Percentiles rank a stretch among this genome's conserved stretches.
These are phyloP conservation scores for Orthosia incerta DNA, from an alignment of 2,888 invertebrate genomes.

Conservation along the genomic window DNA sequence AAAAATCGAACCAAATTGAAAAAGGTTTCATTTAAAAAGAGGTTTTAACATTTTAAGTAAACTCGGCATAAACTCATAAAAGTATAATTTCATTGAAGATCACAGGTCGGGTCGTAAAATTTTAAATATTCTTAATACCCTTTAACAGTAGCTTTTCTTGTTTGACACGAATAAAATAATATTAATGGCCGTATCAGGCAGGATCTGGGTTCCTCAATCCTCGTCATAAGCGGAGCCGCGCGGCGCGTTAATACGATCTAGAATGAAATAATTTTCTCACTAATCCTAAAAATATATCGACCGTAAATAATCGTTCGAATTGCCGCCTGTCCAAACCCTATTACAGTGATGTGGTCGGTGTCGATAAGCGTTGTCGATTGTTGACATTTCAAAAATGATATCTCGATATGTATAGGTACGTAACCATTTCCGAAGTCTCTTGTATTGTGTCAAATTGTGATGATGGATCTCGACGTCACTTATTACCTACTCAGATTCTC, in stretches of 20 bases:
- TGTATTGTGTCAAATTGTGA: neutral
- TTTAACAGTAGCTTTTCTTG: slow-evolving; percentile 71
- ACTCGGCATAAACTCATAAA: slow-evolving; percentile 63
- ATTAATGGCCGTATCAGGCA: slow-evolving; percentile 72
- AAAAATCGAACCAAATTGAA: slow-evolving; percentile 62
- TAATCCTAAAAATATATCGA: slow-evolving; percentile 89
- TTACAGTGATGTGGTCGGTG: slow-evolving; percentile 71
- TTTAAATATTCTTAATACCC: slow-evolving; percentile 65
- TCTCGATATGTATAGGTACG: neutral
- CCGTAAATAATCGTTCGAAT: slow-evolving; percentile 86
- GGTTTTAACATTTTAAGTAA: slow-evolving; percentile 66
- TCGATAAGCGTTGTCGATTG: slow-evolving; percentile 38
- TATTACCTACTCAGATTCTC: neutral
- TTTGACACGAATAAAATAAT: slow-evolving; percentile 74
- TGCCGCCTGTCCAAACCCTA: slow-evolving; percentile 84
- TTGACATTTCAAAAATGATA: neutral
- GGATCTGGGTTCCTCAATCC: slow-evolving; percentile 44
- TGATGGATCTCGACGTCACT: neutral
- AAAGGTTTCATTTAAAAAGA: slow-evolving; percentile 56
- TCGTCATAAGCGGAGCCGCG: slow-evolving; percentile 56
- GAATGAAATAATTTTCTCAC: slow-evolving; percentile 88
- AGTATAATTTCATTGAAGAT: slow-evolving; percentile 65
- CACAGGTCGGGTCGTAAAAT: slow-evolving; percentile 59
- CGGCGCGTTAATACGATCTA: slow-evolving; percentile 74
- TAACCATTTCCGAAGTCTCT: neutral